Evolutionary conservation across 2,888 invertebrate genomes (phyloP).

Genomic region (Tuberolachnus salignus): DNA sequence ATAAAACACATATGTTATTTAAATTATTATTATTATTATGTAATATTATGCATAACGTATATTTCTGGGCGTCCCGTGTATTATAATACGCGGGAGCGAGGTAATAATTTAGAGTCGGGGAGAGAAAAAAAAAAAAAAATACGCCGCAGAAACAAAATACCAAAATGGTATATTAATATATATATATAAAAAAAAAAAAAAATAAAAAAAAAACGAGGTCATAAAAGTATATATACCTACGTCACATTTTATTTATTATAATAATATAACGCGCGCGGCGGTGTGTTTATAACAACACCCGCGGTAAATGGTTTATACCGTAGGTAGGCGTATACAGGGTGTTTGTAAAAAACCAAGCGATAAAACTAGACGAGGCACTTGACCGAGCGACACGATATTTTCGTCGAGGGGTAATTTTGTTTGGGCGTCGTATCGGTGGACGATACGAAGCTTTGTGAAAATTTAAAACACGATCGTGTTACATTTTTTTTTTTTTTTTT

Average conservation of each 20-base stretch:
- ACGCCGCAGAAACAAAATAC: neutral
- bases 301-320: neutral
- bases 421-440: too few species aligned
- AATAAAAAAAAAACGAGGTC: conserved; percentile 8
- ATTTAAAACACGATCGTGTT: too few species aligned
- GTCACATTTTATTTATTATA: conserved; percentile 18
- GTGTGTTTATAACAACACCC: conserved; percentile 15
- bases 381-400: too few species aligned
- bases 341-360: too few species aligned
- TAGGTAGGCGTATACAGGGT: too few species aligned
- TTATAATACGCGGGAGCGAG: neutral
- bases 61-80: neutral
- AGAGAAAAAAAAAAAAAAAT: conserved; percentile 2
- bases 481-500: too few species aligned
- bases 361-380: too few species aligned
- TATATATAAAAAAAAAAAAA: too few species aligned
- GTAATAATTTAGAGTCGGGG: conserved; percentile 1
- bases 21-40: conserved; percentile 3
- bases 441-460: too few species aligned
- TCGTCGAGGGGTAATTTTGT: too few species aligned
- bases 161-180: neutral
- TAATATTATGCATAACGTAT: neutral
- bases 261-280: neutral
- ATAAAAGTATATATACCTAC: conserved; percentile 18
- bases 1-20: conserved; percentile 21